These are phyloP conservation scores for Gavia stellata DNA, from an alignment of 2,113 vertebrate species.

Conservation along the genomic window DNA sequence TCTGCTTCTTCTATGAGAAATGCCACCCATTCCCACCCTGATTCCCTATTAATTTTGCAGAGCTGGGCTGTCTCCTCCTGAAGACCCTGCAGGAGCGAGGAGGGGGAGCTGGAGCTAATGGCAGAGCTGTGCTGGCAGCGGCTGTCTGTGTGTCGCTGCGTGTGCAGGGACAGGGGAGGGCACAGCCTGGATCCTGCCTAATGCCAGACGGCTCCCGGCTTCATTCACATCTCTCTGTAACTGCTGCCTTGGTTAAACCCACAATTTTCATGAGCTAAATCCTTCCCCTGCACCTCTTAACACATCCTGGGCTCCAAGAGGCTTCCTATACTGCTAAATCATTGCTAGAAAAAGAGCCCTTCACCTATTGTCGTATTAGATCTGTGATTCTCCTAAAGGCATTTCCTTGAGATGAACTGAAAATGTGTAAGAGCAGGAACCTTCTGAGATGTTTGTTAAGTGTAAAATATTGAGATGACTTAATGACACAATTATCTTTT, in stretches of 20 bases:
- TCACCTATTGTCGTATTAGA: neutral
- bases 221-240: neutral
- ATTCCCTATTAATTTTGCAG: neutral
- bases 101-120: fast-evolving
- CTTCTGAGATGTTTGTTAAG: neutral
- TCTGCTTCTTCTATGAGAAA: neutral
- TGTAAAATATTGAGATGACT: neutral
- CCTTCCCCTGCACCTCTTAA: neutral
- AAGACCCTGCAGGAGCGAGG: neutral
- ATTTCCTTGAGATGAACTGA: neutral
- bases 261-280: neutral
- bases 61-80: neutral
- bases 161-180: neutral
- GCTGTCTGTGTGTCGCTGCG: neutral
- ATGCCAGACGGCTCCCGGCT: fast-evolving
- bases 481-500: neutral
- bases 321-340: neutral
- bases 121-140: neutral
- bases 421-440: neutral
- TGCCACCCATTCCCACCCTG: fast-evolving
- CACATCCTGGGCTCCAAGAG: neutral
- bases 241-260: neutral
- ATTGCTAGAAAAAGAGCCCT: neutral
- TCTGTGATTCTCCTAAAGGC: neutral
- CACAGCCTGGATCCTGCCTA: neutral